Evolutionary conservation across 2,113 vertebrate species (phyloP).

Genomic region (Heptranchias perlo): DNA sequence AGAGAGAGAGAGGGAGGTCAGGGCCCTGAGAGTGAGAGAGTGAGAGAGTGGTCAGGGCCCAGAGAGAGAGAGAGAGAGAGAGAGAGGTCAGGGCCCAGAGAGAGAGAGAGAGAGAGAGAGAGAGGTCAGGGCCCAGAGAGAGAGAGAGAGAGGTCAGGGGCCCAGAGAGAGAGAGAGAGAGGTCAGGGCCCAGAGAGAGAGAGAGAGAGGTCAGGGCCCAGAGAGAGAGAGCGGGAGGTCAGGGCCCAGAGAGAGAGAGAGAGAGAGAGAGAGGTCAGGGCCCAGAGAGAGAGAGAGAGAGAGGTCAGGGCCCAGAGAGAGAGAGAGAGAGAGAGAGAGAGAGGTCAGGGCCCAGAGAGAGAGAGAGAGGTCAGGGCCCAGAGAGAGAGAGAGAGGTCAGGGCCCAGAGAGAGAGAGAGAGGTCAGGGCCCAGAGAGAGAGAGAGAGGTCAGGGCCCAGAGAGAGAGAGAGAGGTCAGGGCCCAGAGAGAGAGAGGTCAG

Average conservation of each 20-base stretch:
- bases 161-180: background rate
- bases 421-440: background rate
- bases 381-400: background rate
- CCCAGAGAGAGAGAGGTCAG: background rate
- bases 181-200: background rate
- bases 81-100: background rate
- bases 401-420: background rate
- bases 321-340: background rate
- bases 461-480: background rate
- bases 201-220: background rate
- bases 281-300: too few relatives aligned
- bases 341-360: too few relatives aligned
- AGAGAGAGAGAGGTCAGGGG: background rate
- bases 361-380: background rate
- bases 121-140: background rate
- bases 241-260: background rate
- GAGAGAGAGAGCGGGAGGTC: background rate
- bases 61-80: background rate
- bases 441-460: background rate
- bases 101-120: background rate
- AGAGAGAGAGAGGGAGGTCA: background rate
- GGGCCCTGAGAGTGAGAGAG: background rate
- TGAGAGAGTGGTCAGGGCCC: background rate
- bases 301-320: too few relatives aligned
- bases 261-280: background rate